Conservation (phyloP, 2,113 vertebrate genomes). For the Lates calcarifer region DNA sequence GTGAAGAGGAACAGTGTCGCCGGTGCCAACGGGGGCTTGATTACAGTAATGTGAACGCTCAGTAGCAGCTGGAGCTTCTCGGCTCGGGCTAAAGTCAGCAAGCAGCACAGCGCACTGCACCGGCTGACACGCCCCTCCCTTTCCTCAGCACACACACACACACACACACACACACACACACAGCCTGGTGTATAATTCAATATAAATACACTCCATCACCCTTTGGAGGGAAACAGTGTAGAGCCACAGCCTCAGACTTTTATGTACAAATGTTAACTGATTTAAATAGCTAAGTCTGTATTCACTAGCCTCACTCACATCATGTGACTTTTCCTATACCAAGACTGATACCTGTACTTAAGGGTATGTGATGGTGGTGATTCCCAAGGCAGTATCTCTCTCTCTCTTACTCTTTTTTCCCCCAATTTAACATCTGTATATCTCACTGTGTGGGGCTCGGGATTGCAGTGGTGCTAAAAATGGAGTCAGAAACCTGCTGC, state of each 20-base stretch:
- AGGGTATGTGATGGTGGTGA: not conserved
- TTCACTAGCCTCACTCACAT: no score
- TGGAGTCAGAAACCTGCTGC: not conserved
- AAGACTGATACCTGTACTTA: not conserved
- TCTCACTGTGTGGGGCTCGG: no score
- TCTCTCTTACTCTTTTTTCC: not conserved
- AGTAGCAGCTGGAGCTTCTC: slow-evolving; percentile 74
- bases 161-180: slow-evolving; percentile 33
- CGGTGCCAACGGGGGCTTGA: slow-evolving; percentile 62
- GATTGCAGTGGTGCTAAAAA: slow-evolving; percentile 9
- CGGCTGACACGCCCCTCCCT: slow-evolving; percentile 51
- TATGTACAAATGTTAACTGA: no score
- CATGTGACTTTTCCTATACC: not conserved
- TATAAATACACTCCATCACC: slow-evolving; percentile 53
- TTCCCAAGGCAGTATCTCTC: not conserved
- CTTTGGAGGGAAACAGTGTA: no score
- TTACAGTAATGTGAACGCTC: slow-evolving; percentile 75
- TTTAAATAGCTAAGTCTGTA: no score
- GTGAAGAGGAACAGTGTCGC: slow-evolving; percentile 32
- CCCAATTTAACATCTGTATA: not conserved
- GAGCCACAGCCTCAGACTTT: no score
- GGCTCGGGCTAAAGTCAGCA: slow-evolving; percentile 58
- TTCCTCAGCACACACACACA: slow-evolving; percentile 15
- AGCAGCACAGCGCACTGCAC: slow-evolving; percentile 48
- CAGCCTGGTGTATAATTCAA: slow-evolving; percentile 50